phyloP scores from a whole-genome alignment of 2,888 invertebrate species.

The Ptychoptera albimana region DNA sequence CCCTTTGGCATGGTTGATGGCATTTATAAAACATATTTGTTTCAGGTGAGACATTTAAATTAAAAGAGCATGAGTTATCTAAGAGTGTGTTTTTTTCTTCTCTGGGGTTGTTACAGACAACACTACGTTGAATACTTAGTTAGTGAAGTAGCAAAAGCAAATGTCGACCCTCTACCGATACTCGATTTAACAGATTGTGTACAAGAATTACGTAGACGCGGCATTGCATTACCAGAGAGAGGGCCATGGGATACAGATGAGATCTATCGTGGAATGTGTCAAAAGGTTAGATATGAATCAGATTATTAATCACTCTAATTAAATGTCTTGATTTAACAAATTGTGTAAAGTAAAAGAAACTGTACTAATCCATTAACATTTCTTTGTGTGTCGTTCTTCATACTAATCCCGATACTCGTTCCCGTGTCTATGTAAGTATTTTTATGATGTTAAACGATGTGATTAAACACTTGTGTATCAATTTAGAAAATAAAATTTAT shows the following conservation, averaged over 20 bases:
- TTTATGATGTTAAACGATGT: conserved; percentile 3
- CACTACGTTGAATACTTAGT: conserved; percentile 96
- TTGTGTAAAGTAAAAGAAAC: too few relatives aligned
- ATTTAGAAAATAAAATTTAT: not conserved
- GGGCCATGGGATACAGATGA: conserved; percentile 69
- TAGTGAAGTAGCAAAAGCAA: conserved; percentile 62
- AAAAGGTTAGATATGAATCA: conserved; percentile 43
- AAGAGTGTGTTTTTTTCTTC: conserved; percentile 14
- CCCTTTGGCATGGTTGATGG: conserved; percentile 57
- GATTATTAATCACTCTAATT: not conserved
- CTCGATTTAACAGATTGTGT: conserved; percentile 76
- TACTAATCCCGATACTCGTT: not conserved
- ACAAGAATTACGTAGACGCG: conserved; percentile 72
- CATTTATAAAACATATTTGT: conserved; percentile 43
- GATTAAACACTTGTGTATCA: conserved; percentile 1
- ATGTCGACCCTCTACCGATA: conserved; percentile 78
- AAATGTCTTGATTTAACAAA: too few relatives aligned
- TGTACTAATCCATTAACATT: too few relatives aligned
- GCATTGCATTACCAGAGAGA: conserved; percentile 67
- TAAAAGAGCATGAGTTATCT: conserved; percentile 1
- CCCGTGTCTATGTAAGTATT: not conserved
- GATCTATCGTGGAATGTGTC: conserved; percentile 68
- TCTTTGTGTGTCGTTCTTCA: too few relatives aligned
- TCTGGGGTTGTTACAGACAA: conserved; percentile 48
- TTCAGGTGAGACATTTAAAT: conserved; percentile 36